A percentile compares a stretch with the other conserved stretches of the same genome.
Conservation (phyloP, 2,888 invertebrate species). For the Agrotis segetum region DNA sequence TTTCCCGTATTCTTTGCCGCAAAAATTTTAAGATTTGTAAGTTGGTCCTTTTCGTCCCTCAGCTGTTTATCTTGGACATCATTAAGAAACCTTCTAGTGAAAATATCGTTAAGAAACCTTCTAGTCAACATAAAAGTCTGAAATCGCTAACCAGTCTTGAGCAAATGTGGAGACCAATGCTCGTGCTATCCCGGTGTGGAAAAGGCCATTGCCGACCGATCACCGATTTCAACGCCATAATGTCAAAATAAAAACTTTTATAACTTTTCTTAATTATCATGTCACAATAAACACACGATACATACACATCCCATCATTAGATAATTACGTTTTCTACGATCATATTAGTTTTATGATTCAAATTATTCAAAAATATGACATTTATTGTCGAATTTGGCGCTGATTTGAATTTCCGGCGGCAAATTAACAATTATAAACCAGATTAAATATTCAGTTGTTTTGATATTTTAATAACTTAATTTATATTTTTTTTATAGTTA, state of each 20-base stretch:
- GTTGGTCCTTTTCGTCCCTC: background rate
- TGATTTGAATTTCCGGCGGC: slow-evolving; percentile 56
- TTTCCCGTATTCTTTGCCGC: background rate
- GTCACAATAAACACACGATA: slow-evolving; percentile 6
- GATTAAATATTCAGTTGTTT: slow-evolving; percentile 31
- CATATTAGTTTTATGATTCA: slow-evolving; percentile 50
- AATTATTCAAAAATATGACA: slow-evolving; percentile 55
- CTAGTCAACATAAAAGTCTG: too few species aligned
- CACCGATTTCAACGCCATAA: background rate
- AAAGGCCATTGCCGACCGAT: too few species aligned
- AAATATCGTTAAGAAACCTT: too few species aligned
- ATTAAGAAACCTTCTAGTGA: too few species aligned
- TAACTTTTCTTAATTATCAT: background rate
- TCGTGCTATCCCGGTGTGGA: too few species aligned
- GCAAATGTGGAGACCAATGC: too few species aligned
- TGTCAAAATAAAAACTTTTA: background rate
- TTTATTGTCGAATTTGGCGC: slow-evolving; percentile 42
- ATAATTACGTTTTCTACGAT: slow-evolving; percentile 48
- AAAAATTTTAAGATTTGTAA: background rate
- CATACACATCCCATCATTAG: slow-evolving; percentile 38
- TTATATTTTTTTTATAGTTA: slow-evolving; percentile 14
- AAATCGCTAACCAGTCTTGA: too few species aligned
- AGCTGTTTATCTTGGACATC: too few species aligned
- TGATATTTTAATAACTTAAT: slow-evolving; percentile 20
- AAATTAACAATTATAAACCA: slow-evolving; percentile 50